Conservation (phyloP, 92 coral and sea anemone species). For the Ricordea florida region DNA sequence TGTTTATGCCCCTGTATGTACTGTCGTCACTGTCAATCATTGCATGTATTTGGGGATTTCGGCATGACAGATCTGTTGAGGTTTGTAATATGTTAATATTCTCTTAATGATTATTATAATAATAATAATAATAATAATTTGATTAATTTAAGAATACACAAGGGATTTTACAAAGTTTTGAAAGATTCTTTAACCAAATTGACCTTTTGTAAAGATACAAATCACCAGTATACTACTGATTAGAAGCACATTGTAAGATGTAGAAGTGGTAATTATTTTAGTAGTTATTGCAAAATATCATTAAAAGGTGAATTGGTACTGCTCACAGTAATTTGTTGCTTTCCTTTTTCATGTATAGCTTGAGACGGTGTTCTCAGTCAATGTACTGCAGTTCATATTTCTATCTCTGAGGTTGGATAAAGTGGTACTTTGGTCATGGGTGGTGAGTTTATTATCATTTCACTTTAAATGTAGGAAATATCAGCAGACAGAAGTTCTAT, state of each 20-base stretch:
- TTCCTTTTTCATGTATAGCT: constrained; percentile 51
- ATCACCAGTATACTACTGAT: too few relatives aligned
- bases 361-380: constrained; percentile 93
- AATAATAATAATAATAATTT: too few relatives aligned
- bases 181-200: too few relatives aligned
- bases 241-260: too few relatives aligned
- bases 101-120: too few relatives aligned
- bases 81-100: constrained; percentile 32
- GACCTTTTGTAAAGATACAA: too few relatives aligned
- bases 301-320: not conserved
- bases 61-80: constrained; percentile 99
- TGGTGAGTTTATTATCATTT: too few relatives aligned
- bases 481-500: too few relatives aligned
- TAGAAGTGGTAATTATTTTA: too few relatives aligned
- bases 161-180: too few relatives aligned
- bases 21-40: constrained; percentile 87
- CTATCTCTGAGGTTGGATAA: constrained; percentile 84
- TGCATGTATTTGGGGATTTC: constrained; percentile 97
- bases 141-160: too few relatives aligned
- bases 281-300: not conserved
- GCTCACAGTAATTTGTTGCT: not conserved
- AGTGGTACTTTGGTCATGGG: constrained; percentile 95
- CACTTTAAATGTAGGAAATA: too few relatives aligned
- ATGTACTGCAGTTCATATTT: constrained; percentile 92
- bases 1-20: constrained; percentile 94